Evolutionary conservation across 2,888 invertebrate species (phyloP).

Genomic region (Drosophila vallismaia): DNA sequence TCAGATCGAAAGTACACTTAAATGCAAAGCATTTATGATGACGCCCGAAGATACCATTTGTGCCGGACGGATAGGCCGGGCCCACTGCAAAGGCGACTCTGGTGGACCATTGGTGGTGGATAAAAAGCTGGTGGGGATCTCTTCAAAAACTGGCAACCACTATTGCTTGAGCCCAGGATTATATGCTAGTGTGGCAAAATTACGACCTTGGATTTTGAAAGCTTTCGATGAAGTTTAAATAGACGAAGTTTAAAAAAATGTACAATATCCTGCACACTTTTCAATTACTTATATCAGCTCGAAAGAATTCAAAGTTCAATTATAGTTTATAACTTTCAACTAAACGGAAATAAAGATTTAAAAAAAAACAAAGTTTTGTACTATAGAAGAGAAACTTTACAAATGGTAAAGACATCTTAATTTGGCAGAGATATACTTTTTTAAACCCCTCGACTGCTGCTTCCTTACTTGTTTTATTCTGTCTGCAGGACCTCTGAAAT

Average conservation of each 20-base stretch:
- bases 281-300: neutral
- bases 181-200: neutral
- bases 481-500: neutral
- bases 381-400: neutral
- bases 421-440: neutral
- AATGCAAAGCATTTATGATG: neutral
- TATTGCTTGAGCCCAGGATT: neutral
- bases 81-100: neutral
- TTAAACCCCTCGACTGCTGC: too few relatives aligned
- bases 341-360: too few relatives aligned
- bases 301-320: neutral
- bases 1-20: neutral
- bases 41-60: neutral
- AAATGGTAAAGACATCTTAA: neutral
- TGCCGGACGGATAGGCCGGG: neutral
- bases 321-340: neutral
- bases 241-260: neutral
- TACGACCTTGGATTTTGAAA: neutral
- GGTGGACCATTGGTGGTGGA: neutral
- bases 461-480: neutral
- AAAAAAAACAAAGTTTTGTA: neutral
- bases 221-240: neutral
- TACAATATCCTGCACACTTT: neutral
- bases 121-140: conserved; percentile 17
- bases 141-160: neutral